Evolutionary conservation across 2,113 vertebrate species (phyloP), one percentile per base, ranked within the genome.

Genomic region (Syngnathus typhle): DNA sequence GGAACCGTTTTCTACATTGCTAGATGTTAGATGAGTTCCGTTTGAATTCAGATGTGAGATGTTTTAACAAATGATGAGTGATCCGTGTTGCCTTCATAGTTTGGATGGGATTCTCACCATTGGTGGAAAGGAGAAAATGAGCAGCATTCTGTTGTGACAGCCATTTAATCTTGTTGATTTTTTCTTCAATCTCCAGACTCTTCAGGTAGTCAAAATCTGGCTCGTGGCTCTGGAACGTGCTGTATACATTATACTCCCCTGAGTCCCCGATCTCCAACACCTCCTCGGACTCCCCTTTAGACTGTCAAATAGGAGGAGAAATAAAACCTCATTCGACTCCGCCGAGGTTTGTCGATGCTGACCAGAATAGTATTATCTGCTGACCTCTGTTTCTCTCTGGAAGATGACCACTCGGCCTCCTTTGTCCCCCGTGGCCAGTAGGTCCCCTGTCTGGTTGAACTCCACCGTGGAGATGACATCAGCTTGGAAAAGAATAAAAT

Each of bases 391-490:
- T 71, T 98, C 96, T 89, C 96, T 92, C 90, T 98, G 96, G 88
- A 98, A 98, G 91, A 98, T 98, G 91, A 98, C 96, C 75, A 98
- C 96, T 74, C 96, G 92, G 84, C 96, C 96, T 67, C 96, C 96
- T 89, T 98, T 99, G 90, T 99, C 96, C 54, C 96, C 96, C 4
- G 96, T 98, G 86, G 96, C 96, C 94, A 99, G 92, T 79, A 99
- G 91, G 89, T 98, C 94, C 85, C 96, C 96, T 5, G 95, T 98
- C 89, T 98, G 96, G 91, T 97, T 99, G 87, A 99, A 99, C 86
- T 99, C 96, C 76, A 98, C 96, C 38, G 96, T 99, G 84, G 96
- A 99, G 92, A 99, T 98, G 89, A 99, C 93, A 90, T 99, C 96
- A 91, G 96, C 96, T 99, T 66, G 51, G 64, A 73, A 15, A 6